phyloP scores from a whole-genome alignment of 2,797 vertebrate genomes.

The Apodemus agrarius region DNA sequence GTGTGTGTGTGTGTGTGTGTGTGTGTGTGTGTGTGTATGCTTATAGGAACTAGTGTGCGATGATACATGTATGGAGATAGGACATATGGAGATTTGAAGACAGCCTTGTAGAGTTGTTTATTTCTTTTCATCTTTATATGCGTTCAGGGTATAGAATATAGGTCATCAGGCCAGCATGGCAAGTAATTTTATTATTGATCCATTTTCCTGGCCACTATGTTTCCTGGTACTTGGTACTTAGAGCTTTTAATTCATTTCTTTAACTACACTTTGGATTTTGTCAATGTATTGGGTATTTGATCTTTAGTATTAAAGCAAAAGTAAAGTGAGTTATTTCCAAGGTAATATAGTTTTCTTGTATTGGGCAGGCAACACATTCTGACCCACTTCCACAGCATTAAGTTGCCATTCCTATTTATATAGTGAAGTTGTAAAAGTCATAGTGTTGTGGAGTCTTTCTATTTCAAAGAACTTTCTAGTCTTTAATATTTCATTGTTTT shows the following conservation, averaged over 20 bases:
- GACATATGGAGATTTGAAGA: background rate
- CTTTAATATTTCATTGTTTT: background rate
- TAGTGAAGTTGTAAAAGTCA: conserved; percentile 8
- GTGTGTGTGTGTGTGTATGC: background rate
- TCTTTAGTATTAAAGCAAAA: background rate
- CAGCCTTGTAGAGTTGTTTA: background rate
- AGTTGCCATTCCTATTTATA: background rate
- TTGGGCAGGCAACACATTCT: conserved; percentile 4
- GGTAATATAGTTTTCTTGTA: background rate
- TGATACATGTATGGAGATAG: background rate
- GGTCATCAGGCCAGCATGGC: background rate
- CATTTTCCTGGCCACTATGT: background rate
- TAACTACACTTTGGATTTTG: background rate
- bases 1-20: background rate
- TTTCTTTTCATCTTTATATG: background rate
- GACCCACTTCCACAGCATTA: background rate
- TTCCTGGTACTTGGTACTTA: background rate
- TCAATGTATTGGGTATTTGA: background rate
- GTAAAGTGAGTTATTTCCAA: conserved; percentile 20
- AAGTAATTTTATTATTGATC: background rate
- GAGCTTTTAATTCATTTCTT: background rate
- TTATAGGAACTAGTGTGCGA: background rate
- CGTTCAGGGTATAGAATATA: background rate
- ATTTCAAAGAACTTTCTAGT: background rate
- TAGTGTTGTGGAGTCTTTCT: background rate